Base-by-base conservation (phyloP, 2,113 vertebrate genomes). In the Chaetodon auriga region DNA sequence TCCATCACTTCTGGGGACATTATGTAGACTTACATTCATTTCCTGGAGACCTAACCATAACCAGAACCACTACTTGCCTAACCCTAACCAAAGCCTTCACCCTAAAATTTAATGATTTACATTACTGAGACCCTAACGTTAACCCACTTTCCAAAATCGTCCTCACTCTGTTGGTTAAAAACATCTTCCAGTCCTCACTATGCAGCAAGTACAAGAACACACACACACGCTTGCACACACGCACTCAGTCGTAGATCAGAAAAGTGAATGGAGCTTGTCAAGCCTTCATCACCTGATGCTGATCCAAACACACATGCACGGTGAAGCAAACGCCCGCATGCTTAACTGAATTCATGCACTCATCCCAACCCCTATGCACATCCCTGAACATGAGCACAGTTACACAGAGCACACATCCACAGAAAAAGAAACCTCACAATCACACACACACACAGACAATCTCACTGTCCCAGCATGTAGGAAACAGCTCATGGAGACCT, bases 221-320 rank as follows among this genome's bases (percentile, higher is more conserved):
- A 73, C 69, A 38, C 75, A 51, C 54, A 51, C 57, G 23, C 54
- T 25, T 16, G 30, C 23, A 48, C 57, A 71, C 61, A 72, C 71
- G 68, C 53, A 51, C 58, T 68, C 30, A 12, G 58, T 36, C 75
- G 53, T 49, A 58, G 72, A 66, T 83, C 41, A 66, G 68, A 74
- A 66, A 82, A 86, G 85, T 72, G 77, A 86, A 92, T 89, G 87
- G 79, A 41, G 64, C 84, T 90, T 79, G 80, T 93, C 90, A 88
- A 92, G 64, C 81, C 80, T 75, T 94, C 90, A 90, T 92, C 81
- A 71, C 71, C 84, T 85, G 82, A 90, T 23, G 46, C 61, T 23
- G 87, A 82, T 90, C 81, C 88, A 90, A 86, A 81, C 70, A 77
- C 70, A 77, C 8, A 18, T 5, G 14, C 75, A 61, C 41, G 36